Conservation (phyloP, 2,797 vertebrate genomes). For the Stomatorhinus walkeri region DNA sequence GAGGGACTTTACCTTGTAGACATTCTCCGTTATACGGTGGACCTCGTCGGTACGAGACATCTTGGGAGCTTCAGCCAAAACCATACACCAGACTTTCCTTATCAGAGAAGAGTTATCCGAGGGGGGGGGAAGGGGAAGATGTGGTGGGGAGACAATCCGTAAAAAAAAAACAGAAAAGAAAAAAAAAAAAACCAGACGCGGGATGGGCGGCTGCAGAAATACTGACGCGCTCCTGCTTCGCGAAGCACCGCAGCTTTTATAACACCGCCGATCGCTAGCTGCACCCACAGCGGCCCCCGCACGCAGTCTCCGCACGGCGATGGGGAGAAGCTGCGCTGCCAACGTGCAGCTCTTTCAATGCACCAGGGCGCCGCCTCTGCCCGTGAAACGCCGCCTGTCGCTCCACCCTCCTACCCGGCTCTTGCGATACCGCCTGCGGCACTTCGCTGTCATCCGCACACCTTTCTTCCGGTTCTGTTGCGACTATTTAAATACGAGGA, state of each 20-base stretch:
- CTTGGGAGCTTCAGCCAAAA: slow-evolving; percentile 71
- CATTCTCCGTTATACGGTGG: slow-evolving; percentile 90
- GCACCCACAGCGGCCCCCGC: slow-evolving; percentile 17
- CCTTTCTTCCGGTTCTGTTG: slow-evolving; percentile 9
- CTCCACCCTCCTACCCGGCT: slow-evolving; percentile 14
- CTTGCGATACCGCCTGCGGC: neutral
- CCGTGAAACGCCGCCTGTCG: slow-evolving; percentile 12
- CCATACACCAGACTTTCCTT: slow-evolving; percentile 64
- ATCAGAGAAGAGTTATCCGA: slow-evolving; percentile 41
- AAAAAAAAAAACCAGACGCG: neutral
- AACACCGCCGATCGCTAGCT: neutral
- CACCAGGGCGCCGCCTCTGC: accelerated
- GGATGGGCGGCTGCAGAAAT: neutral
- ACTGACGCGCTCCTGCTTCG: neutral
- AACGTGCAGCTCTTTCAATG: neutral
- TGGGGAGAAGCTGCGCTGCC: slow-evolving; percentile 20
- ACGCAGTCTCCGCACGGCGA: slow-evolving; percentile 13
- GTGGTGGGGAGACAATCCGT: neutral
- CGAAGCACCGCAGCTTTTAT: slow-evolving; percentile 18
- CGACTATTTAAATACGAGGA: neutral
- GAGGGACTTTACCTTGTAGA: slow-evolving; percentile 82
- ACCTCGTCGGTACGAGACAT: slow-evolving; percentile 98
- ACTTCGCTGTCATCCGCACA: slow-evolving; percentile 13
- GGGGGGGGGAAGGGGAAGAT: neutral
- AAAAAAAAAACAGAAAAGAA: neutral